Evolutionary conservation across 2,113 vertebrate species (phyloP).

Genomic region (Miniopterus natalensis): DNA sequence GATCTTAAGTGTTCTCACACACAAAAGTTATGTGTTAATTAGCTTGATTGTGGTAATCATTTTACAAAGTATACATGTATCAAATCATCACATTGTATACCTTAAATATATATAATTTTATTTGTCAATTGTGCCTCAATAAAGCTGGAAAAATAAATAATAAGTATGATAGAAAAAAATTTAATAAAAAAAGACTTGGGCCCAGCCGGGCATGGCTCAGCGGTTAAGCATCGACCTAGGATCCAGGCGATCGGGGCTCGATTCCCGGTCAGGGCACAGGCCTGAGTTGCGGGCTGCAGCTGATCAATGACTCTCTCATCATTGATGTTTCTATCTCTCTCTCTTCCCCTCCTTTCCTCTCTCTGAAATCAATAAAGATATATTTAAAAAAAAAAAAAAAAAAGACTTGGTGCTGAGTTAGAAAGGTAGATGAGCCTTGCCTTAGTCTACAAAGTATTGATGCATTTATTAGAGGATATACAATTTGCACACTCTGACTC

Average conservation of each 20-base stretch:
- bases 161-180: neutral
- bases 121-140: neutral
- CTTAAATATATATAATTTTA: neutral
- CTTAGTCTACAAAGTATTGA: slow-evolving; percentile 20
- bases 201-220: too few species aligned
- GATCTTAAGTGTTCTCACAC: neutral
- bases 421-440: slow-evolving; percentile 13
- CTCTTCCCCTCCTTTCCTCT: too few species aligned
- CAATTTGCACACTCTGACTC: slow-evolving; percentile 41
- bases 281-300: too few species aligned
- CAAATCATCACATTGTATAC: neutral
- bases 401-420: slow-evolving; percentile 26
- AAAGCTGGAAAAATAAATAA: neutral
- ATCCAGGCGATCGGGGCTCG: too few species aligned
- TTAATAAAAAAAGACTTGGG: neutral
- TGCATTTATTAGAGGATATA: slow-evolving; percentile 53
- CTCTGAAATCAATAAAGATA: too few species aligned
- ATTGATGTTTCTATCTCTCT: too few species aligned
- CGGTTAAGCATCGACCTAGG: too few species aligned
- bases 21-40: neutral
- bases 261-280: too few species aligned
- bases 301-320: too few species aligned
- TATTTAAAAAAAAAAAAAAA: neutral
- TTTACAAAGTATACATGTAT: neutral
- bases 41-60: neutral